These are phyloP conservation scores for Lycocorax pyrrhopterus DNA, from an alignment of 2,113 vertebrate genomes.

Conservation along the genomic window DNA sequence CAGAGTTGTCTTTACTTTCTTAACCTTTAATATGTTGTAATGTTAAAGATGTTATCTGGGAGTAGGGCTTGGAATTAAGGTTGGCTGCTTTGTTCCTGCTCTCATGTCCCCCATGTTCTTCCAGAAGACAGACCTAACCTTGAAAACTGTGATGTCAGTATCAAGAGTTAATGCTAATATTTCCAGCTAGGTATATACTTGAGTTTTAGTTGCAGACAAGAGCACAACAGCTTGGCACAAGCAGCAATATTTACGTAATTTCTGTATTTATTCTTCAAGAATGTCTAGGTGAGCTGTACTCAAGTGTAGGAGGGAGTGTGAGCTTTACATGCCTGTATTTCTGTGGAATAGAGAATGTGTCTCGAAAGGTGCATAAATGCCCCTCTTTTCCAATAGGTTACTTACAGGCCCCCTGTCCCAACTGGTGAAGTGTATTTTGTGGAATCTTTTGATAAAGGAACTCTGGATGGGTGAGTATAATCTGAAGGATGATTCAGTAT, in stretches of 20 bases:
- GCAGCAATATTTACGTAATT: not conserved
- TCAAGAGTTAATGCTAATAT: not conserved
- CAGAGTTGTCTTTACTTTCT: not conserved
- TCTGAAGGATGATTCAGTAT: not conserved
- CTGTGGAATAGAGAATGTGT: not conserved
- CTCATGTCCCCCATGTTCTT: not conserved
- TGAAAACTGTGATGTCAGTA: not conserved
- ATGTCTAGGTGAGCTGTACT: not conserved
- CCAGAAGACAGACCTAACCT: not conserved
- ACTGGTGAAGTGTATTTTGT: slow-evolving; percentile 91
- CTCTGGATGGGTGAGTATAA: slow-evolving; percentile 85
- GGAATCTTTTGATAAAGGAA: slow-evolving; percentile 92
- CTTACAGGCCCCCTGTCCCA: slow-evolving; percentile 90
- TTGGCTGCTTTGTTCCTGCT: not conserved
- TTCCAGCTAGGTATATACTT: not conserved
- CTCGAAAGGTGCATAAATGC: not conserved
- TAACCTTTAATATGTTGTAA: not conserved
- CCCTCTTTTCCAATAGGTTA: slow-evolving; percentile 77
- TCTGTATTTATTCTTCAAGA: not conserved
- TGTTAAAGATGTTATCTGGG: not conserved
- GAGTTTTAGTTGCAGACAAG: not conserved
- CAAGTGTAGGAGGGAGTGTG: not conserved
- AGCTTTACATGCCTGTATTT: not conserved
- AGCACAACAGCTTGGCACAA: not conserved
- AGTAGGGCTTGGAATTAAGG: not conserved